These are phyloP conservation scores for Mylabris sibirica DNA, from an alignment of 2,888 invertebrate genomes.

Conservation along the genomic window DNA sequence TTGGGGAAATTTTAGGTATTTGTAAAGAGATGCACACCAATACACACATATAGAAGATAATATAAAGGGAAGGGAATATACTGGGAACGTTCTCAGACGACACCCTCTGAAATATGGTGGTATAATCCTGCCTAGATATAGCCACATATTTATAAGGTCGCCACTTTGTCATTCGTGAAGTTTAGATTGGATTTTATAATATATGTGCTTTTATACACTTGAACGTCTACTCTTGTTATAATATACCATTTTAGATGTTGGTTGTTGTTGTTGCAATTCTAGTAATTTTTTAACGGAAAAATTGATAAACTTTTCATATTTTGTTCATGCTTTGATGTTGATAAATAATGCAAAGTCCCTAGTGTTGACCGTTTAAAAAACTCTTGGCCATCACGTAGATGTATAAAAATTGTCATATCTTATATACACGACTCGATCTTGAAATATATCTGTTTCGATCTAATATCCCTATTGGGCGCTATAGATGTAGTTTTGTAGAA, in stretches of 20 bases:
- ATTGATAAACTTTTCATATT: slow-evolving; percentile 18
- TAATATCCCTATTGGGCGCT: slow-evolving; percentile 9
- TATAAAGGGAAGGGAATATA: slow-evolving; percentile 17
- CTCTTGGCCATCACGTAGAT: neutral
- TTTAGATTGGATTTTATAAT: slow-evolving; percentile 63
- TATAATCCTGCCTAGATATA: slow-evolving; percentile 60
- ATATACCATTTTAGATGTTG: neutral
- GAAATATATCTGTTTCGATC: slow-evolving; percentile 32
- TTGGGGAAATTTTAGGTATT: slow-evolving; percentile 21
- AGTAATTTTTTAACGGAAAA: neutral
- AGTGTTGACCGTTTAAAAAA: slow-evolving; percentile 10
- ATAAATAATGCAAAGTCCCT: slow-evolving; percentile 2
- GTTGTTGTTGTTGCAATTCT: neutral
- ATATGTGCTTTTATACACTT: slow-evolving; percentile 47
- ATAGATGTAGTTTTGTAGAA: neutral
- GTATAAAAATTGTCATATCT: slow-evolving; percentile 34
- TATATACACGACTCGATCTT: slow-evolving; percentile 22
- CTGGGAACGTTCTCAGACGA: slow-evolving; percentile 52
- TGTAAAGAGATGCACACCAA: slow-evolving; percentile 13
- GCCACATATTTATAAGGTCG: slow-evolving; percentile 62
- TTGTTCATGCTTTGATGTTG: neutral
- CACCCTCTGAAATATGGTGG: slow-evolving; percentile 56
- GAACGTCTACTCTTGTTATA: neutral
- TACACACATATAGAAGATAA: too few species aligned
- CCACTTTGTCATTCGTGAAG: slow-evolving; percentile 62